Base-by-base conservation (phyloP, 2,113 vertebrate genomes). In the Telmatochromis brachygnathus region DNA sequence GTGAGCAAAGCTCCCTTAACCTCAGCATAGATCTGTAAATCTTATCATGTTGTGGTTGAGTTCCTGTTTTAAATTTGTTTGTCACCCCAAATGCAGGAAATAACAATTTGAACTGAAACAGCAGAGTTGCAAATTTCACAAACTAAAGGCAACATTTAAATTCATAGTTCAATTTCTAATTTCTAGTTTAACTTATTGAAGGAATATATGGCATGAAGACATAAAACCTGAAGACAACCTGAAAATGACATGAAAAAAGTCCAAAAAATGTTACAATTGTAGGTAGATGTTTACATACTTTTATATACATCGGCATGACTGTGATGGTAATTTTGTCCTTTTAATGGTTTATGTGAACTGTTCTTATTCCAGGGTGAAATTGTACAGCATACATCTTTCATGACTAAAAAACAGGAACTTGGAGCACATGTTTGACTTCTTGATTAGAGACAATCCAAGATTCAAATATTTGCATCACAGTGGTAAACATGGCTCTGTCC, bases 401-500 rank as follows among this genome's bases (percentile, higher is more conserved):
- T 55, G 21, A 26, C 21, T 6, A 15, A 30, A 58, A 58, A 17
- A 58, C 26, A 58, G 26, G 55, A 58, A 58, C 14, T 17, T 9
- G 55, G 55, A 2, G 55, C 14, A 9, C 26, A 58, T 30, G 5
- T 58, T 30, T 58, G 55, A 58, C 5, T 60, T 60, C 26, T 1
- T 60, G 56, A 60, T 60, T 17, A 30, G 14, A 60, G 8, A 60
- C 56, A 30, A 58, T 17, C 26, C 14, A 60, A 60, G 26, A 30
- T 30, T 60, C 0, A 60, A 17, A 60, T 55, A 55, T 23, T 23
- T 0, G 6, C 53, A 4, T 23, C 26, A 58, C 55, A 58, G 1
- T 58, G 55, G 1, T 58, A 58, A 17, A 60, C 56, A 60, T 30
- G 14, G 8, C 56, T 60, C 0, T 60, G 56, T 60, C 56, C 56